Evolutionary conservation across 2,888 invertebrate genomes (phyloP).

Genomic region (Gerris lacustris): DNA sequence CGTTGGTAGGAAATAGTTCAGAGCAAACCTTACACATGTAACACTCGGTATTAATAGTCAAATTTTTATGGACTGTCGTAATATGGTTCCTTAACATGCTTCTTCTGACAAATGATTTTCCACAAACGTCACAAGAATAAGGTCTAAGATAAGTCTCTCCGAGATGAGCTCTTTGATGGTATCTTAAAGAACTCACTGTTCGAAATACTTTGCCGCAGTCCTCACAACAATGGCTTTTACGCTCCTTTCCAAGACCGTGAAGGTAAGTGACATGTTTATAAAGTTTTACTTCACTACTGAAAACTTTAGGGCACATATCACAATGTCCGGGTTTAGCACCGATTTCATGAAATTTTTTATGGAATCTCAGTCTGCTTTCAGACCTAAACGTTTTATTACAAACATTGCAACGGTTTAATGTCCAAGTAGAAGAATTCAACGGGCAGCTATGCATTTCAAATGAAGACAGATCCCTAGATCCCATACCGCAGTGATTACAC

Average conservation of each 20-base stretch:
- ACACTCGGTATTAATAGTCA: slow-evolving; percentile 26
- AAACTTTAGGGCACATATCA: slow-evolving; percentile 28
- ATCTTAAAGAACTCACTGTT: slow-evolving; percentile 24
- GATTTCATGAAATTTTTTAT: slow-evolving; percentile 25
- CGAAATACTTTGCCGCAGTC: slow-evolving; percentile 29
- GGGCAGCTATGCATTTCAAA: slow-evolving; percentile 19
- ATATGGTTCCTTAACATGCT: slow-evolving; percentile 33
- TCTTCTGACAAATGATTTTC: slow-evolving; percentile 32
- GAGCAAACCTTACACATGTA: slow-evolving; percentile 31
- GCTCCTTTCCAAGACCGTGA: slow-evolving; percentile 20
- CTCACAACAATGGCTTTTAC: slow-evolving; percentile 26
- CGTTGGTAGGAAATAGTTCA: slow-evolving; percentile 30
- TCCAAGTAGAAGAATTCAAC: neutral
- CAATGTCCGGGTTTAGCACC: slow-evolving; percentile 25
- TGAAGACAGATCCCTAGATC: slow-evolving; percentile 20
- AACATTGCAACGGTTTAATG: slow-evolving; percentile 23
- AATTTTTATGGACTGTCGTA: slow-evolving; percentile 26
- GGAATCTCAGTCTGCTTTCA: slow-evolving; percentile 24
- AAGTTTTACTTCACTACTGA: slow-evolving; percentile 29
- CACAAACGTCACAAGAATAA: slow-evolving; percentile 32
- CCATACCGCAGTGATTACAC: slow-evolving; percentile 23
- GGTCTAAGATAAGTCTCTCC: slow-evolving; percentile 24
- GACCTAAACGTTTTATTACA: slow-evolving; percentile 27
- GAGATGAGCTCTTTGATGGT: slow-evolving; percentile 27
- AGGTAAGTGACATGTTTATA: slow-evolving; percentile 27